phyloP scores from a whole-genome alignment of 2,888 invertebrate species.

The Yponomeuta evonymella region DNA sequence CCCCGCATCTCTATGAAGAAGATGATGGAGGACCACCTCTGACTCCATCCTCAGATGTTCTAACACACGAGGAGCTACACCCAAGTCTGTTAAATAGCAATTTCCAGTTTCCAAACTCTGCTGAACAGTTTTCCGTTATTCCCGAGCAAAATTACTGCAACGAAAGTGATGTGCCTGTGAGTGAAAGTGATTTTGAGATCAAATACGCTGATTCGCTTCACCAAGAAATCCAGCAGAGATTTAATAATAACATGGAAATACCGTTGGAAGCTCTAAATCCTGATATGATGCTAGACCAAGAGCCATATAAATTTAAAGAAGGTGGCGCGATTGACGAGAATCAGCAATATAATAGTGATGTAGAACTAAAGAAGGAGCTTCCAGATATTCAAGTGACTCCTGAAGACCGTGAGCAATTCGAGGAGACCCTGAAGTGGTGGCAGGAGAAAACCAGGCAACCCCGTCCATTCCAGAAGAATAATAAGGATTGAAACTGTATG shows the following conservation, averaged over 20 bases:
- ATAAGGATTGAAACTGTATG: constrained; percentile 20
- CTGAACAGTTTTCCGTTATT: constrained; percentile 72
- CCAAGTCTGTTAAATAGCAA: constrained; percentile 66
- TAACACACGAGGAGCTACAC: constrained; percentile 69
- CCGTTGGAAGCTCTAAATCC: constrained; percentile 50
- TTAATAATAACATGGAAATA: constrained; percentile 37
- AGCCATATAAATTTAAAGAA: constrained; percentile 53
- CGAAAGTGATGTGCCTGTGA: constrained; percentile 59
- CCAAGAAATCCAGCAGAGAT: constrained; percentile 46
- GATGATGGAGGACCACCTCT: constrained; percentile 78
- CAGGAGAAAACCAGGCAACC: constrained; percentile 65
- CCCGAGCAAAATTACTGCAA: constrained; percentile 59
- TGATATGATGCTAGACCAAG: constrained; percentile 46
- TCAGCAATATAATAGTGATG: constrained; percentile 53
- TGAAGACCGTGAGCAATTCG: constrained; percentile 66
- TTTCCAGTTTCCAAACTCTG: constrained; percentile 67
- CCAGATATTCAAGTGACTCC: constrained; percentile 68
- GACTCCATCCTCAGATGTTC: constrained; percentile 66
- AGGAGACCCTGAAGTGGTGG: constrained; percentile 73
- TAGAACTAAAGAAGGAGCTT: constrained; percentile 65
- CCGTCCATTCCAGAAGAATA: constrained; percentile 39
- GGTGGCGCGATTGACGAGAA: constrained; percentile 59
- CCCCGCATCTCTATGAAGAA: constrained; percentile 76
- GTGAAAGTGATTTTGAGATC: constrained; percentile 59
- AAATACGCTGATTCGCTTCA: constrained; percentile 66